Base-by-base conservation (phyloP, 2,888 invertebrate species). In the Meandrusa payeni region DNA sequence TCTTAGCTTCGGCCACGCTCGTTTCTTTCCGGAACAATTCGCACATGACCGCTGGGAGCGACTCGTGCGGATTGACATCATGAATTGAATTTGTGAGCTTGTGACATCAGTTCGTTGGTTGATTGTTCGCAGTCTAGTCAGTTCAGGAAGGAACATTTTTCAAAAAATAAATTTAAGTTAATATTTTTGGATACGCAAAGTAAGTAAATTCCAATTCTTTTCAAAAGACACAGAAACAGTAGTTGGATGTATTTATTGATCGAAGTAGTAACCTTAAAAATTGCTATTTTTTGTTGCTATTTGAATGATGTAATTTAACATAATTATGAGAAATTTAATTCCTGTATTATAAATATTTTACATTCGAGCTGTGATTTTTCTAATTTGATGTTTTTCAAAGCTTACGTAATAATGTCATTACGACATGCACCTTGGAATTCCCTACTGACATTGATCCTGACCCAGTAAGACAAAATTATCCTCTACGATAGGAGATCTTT, bases 361-460 rank as follows among this genome's bases (percentile, higher is more conserved):
- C n/a, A n/a, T n/a, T n/a, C n/a, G n/a, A n/a, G n/a, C n/a, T 6
- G 15, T n/a, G 9, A 1, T 31, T 19, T 10, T 19, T 5, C 5
- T 6, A 4, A 11, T 20, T 32, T 32, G 5, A 11, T 22, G 2
- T 55, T 54, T 64, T 63, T 57, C 53, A 39, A 47, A 43, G 53
- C 77, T 87, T 87, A 87, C 85, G 85, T 87, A 87, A 83, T 67
- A 54, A 55, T 69, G 61, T 64, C 72, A 69, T 79, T 74, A 81
- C 73, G 76, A 71, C 74, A 71, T 67, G 66, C 54, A 62, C 67
- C 69, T 73, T 71, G 72, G 65, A 71, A 72, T 65, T 71, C 69
- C 64, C 61, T 48, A 51, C 49, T 81, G 81, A 82, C 86, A 86
- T 85, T 86, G 85, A 83, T 79, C 79, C 69, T 86, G 85, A 85